These are phyloP conservation scores for Ficedula albicollis DNA, from an alignment of 2,797 vertebrate genomes.

Conservation along the genomic window DNA sequence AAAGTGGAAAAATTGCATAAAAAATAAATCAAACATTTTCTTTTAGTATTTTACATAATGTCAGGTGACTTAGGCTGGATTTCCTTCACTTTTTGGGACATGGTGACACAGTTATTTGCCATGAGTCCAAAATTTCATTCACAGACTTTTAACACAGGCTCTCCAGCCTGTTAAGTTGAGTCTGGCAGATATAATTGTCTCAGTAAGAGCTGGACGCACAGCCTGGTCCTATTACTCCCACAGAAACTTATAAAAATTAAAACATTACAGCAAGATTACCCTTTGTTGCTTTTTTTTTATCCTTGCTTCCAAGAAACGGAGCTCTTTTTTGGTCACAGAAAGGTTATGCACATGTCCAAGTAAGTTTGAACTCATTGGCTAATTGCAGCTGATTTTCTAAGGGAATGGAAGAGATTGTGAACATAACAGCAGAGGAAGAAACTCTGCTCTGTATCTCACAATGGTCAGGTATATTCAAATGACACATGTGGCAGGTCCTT, in stretches of 20 bases:
- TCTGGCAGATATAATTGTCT: not conserved
- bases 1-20: accelerated
- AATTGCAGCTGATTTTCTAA: not conserved
- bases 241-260: not conserved
- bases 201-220: not conserved
- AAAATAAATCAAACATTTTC: not conserved
- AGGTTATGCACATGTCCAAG: not conserved
- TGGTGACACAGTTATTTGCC: not conserved
- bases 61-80: not conserved
- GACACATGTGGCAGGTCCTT: not conserved
- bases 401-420: not conserved
- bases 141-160: not conserved
- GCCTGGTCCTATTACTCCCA: not conserved
- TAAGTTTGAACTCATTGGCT: not conserved
- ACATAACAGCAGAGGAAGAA: not conserved
- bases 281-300: not conserved
- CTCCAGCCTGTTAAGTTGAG: not conserved
- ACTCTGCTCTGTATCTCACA: not conserved
- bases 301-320: not conserved
- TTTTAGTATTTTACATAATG: not conserved
- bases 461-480: not conserved
- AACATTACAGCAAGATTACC: not conserved
- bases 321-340: not conserved
- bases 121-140: not conserved
- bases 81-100: not conserved